Evolutionary conservation across 2,113 vertebrate species (phyloP), one percentile per base, ranked within the genome.

Genomic region (Cryptoleucopteryx plumbea): DNA sequence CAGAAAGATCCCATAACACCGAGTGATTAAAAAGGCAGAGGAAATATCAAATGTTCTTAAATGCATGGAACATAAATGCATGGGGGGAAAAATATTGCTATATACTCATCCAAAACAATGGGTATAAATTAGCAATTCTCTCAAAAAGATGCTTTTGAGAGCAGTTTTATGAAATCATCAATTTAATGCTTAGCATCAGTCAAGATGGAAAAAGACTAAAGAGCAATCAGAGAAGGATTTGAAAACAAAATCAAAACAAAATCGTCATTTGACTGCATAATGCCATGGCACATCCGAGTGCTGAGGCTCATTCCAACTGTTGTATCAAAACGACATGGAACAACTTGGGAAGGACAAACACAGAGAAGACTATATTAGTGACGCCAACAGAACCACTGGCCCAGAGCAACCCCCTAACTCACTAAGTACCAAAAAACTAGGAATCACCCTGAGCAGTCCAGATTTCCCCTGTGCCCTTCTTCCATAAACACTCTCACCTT

Each of bases 271-370:
- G 0, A 34, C 16, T 25, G 47, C 1, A 0, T 3, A 68, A 86
- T 1, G 3, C 23, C 47, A 34, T 0, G 4, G 74, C 6, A 3
- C 43, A 63, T 15, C 25, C 0, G 3, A 72, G 43, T 3, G 18
- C 52, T 38, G 38, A 63, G 79, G 61, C 56, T 82, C 8, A 1
- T 19, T 16, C 61, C 74, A 67, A 15, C 31, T 31, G 21, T 5
- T 48, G 0, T 2, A 36, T 3, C 27, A 52, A 40, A 72, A 50
- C 5, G 2, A 19, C 27, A 2, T 0, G 40, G 29, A 56, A 23
- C 32, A 70, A 4, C 16, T 3, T 6, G 5, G 29, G 83, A 68
- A 94, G 68, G 59, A 70, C 63, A 52, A 65, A 22, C 1, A 2
- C 18, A 13, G 66, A 75, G 42, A 4, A 12, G 16, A 45, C 9